These are phyloP conservation scores for Mylabris phalerata DNA, from an alignment of 1,140 invertebrate species.

Conservation along the genomic window DNA sequence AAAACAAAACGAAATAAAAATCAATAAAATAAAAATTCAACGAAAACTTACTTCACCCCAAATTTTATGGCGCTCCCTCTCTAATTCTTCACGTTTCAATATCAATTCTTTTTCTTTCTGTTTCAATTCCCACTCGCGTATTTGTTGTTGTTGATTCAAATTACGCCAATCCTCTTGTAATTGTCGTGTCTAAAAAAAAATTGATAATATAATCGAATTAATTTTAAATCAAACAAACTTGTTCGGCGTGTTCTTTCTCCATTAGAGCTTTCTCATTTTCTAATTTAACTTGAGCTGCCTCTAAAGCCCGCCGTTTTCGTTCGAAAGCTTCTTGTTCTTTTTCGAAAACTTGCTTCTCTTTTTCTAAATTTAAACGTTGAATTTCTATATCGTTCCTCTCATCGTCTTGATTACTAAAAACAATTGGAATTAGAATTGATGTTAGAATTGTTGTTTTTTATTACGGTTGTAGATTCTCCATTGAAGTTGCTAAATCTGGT, in stretches of 20 bases:
- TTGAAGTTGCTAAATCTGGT: slow-evolving; percentile 71
- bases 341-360: slow-evolving; percentile 45
- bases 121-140: slow-evolving; percentile 47
- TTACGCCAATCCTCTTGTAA: slow-evolving; percentile 38
- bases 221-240: slow-evolving; percentile 40
- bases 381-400: slow-evolving; percentile 48
- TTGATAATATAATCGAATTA: neutral
- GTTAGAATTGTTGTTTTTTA: neutral
- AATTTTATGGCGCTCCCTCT: slow-evolving; percentile 41
- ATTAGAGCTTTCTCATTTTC: slow-evolving; percentile 47
- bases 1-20: slow-evolving; percentile 25
- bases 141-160: slow-evolving; percentile 47
- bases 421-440: slow-evolving; percentile 3
- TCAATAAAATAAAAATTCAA: slow-evolving; percentile 2
- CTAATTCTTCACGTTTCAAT: slow-evolving; percentile 39
- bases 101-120: slow-evolving; percentile 46
- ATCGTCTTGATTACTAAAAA: slow-evolving; percentile 40
- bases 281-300: slow-evolving; percentile 36
- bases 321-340: slow-evolving; percentile 42
- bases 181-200: slow-evolving; percentile 27
- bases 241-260: slow-evolving; percentile 52
- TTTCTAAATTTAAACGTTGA: slow-evolving; percentile 46
- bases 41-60: slow-evolving; percentile 41
- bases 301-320: slow-evolving; percentile 29
- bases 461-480: slow-evolving; percentile 52